Conservation (phyloP, 2,797 vertebrate genomes). For the Sebastes taczanowskii region DNA sequence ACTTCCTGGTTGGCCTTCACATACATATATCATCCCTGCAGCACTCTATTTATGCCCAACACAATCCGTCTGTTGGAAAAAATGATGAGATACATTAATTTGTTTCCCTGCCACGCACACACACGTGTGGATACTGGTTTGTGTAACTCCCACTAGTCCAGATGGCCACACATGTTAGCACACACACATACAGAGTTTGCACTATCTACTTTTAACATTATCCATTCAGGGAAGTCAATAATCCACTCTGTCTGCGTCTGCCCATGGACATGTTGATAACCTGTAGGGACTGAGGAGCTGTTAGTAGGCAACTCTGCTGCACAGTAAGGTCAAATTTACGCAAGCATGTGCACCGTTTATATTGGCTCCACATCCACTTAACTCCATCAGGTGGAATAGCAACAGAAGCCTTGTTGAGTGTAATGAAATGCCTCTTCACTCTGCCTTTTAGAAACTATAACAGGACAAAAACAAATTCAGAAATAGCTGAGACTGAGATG, state of each 20-base stretch:
- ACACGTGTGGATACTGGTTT: neutral
- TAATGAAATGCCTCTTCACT: conserved; percentile 8
- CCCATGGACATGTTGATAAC: neutral
- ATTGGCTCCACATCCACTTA: neutral
- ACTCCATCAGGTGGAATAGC: neutral
- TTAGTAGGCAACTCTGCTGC: neutral
- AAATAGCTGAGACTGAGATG: neutral
- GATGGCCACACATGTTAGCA: neutral
- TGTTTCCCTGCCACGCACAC: neutral
- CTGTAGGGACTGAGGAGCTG: neutral
- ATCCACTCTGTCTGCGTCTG: neutral
- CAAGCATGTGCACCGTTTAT: neutral
- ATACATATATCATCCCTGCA: too few relatives aligned
- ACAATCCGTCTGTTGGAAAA: neutral
- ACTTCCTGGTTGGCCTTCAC: too few relatives aligned
- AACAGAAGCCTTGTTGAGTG: neutral
- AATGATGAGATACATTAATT: neutral
- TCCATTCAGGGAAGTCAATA: neutral
- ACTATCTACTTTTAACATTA: neutral
- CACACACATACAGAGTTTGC: neutral
- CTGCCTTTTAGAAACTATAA: neutral
- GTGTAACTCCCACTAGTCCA: neutral
- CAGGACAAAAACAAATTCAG: neutral
- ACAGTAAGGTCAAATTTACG: neutral
- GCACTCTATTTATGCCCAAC: neutral